Conservation (phyloP, 30 jellyfish, hydroid and myxozoan species). For the Catostylus mosaicus region DNA sequence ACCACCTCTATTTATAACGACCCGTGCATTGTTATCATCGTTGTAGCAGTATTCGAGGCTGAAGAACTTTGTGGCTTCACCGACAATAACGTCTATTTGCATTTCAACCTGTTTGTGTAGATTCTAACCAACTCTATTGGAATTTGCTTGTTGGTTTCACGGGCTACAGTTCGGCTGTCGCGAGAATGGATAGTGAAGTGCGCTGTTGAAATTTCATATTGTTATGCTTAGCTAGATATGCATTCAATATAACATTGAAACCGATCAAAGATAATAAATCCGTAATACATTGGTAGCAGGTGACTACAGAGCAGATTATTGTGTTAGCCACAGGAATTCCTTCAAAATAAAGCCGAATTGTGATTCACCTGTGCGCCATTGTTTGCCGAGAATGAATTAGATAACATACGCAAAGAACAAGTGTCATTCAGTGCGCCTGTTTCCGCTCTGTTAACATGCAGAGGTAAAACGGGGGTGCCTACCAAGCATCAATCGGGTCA, state of each 20-base stretch:
- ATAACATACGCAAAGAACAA: conserved; percentile 57
- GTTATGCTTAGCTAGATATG: conserved; percentile 44
- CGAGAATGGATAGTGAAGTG: conserved; percentile 22
- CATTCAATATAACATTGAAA: conserved; percentile 56
- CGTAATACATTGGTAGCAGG: conserved; percentile 83
- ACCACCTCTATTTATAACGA: background rate
- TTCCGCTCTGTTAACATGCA: conserved; percentile 36
- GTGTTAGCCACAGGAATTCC: conserved; percentile 85
- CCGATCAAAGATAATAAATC: conserved; percentile 62
- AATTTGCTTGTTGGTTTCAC: conserved; percentile 15
- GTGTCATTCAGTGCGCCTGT: conserved; percentile 72
- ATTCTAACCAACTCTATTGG: conserved; percentile 36
- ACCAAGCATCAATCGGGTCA: too few relatives aligned
- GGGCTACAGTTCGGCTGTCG: conserved; percentile 42
- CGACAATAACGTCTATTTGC: conserved; percentile 34
- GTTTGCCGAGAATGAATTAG: conserved; percentile 67
- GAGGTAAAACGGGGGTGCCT: conserved; percentile 6
- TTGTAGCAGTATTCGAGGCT: background rate
- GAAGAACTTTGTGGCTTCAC: conserved; percentile 12
- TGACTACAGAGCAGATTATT: conserved; percentile 76
- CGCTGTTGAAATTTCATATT: conserved; percentile 43
- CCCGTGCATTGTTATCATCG: background rate
- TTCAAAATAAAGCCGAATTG: conserved; percentile 64
- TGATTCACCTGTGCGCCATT: conserved; percentile 88
- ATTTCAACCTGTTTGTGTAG: conserved; percentile 58